Percentiles rank a stretch among this genome's conserved stretches.
Evolutionary conservation across 2,888 invertebrate genomes (phyloP).

Genomic region (Baronia brevicornis): DNA sequence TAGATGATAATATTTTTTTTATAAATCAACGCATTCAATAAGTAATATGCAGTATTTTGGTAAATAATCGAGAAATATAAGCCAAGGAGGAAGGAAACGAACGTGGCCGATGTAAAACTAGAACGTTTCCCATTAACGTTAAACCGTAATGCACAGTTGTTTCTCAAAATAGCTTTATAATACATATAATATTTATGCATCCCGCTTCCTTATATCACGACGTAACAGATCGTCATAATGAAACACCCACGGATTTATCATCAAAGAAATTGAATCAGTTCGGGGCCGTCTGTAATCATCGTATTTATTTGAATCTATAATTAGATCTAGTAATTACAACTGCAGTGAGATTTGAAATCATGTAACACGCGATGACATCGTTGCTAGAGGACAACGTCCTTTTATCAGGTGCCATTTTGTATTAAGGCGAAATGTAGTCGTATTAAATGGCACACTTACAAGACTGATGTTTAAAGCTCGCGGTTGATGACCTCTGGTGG

Average conservation of each 20-base stretch:
- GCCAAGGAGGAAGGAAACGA: slow-evolving; percentile 21
- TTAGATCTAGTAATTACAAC: no score
- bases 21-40: slow-evolving; percentile 21
- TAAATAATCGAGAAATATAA: slow-evolving; percentile 36
- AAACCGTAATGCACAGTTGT: slow-evolving; percentile 8
- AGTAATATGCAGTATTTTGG: slow-evolving; percentile 32
- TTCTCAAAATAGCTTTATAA: slow-evolving; percentile 5
- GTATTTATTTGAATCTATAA: slow-evolving; percentile 8
- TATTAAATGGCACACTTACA: slow-evolving; percentile 19
- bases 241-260: slow-evolving; percentile 10
- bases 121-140: slow-evolving; percentile 16
- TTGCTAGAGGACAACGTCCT: slow-evolving; percentile 14
- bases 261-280: slow-evolving; percentile 9
- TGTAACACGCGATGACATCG: slow-evolving; percentile 3
- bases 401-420: slow-evolving; percentile 18
- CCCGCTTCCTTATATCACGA: no score
- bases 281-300: slow-evolving; percentile 5
- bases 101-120: slow-evolving; percentile 33
- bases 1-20: no score
- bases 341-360: no score
- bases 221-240: background rate
- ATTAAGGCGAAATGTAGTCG: slow-evolving; percentile 9
- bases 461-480: slow-evolving; percentile 25
- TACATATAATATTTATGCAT: no score
- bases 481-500: slow-evolving; percentile 51